Conservation (phyloP, 2,113 vertebrate species). For the Steatornis caripensis region DNA sequence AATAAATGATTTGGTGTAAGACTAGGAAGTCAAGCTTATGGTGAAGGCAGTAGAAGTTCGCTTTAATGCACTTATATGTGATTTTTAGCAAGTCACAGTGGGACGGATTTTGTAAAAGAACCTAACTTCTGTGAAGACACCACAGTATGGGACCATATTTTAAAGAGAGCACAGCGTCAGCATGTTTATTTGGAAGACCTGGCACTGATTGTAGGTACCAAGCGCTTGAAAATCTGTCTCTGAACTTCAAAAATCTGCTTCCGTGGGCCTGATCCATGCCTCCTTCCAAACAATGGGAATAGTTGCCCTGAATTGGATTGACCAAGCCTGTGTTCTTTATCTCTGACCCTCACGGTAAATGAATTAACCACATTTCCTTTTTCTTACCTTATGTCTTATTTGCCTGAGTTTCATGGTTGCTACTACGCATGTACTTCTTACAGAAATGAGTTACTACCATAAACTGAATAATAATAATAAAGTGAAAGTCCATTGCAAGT, state of each 20-base stretch:
- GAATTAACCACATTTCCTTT: not conserved
- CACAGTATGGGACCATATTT: not conserved
- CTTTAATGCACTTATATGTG: not conserved
- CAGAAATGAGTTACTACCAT: not conserved
- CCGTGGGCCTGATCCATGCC: not conserved
- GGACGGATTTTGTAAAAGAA: not conserved
- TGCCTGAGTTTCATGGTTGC: not conserved
- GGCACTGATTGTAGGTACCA: not conserved
- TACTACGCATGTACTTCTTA: not conserved
- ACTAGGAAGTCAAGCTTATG: not conserved
- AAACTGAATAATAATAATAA: not conserved
- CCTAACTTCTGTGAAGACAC: not conserved
- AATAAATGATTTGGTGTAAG: not conserved
- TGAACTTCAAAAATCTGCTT: not conserved
- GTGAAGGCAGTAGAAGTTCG: not conserved
- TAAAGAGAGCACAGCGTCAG: not conserved
- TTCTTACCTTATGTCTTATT: not conserved
- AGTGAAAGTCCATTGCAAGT: not conserved
- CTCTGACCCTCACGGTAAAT: not conserved
- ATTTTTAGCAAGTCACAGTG: not conserved
- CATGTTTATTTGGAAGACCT: constrained; percentile 4
- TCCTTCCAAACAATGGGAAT: not conserved
- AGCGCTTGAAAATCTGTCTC: constrained; percentile 30
- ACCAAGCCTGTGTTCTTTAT: not conserved
- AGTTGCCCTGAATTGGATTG: not conserved